Evolutionary conservation across 2,113 vertebrate species (phyloP), one percentile per base, ranked within the genome.

Genomic region (Nymphicus hollandicus): DNA sequence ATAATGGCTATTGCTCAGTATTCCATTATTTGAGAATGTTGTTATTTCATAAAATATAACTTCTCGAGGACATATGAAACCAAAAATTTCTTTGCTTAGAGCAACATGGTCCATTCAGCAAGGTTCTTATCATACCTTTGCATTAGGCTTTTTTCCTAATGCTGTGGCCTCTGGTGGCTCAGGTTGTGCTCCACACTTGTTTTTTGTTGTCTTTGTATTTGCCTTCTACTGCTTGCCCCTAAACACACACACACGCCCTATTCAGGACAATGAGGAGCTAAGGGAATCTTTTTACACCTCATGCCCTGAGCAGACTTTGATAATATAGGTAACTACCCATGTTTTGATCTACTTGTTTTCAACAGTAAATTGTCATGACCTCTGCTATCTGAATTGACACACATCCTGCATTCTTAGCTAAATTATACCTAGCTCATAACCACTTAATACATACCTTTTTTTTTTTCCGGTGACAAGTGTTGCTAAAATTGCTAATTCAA

Each of bases 401-500:
- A 72, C 43, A 76, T 43, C 29, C 52, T 83, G 27, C 5, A 7
- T 69, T 61, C 37, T 80, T 47, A 61, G 39, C 74, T 65, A 61
- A 79, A 56, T 60, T 80, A 85, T 14, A 72, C 41, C 52, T 56
- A 73, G 46, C 37, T 88, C 58, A 73, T 28, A 94, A 53, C 19
- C 3, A 1, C 71, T 90, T 37, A 72, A 89, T 11, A 82, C 8
- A 23, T 37, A 56, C 9, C 7, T 35, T 46, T 77, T 39, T 47
- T 3, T 18, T 33, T 66, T 60, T 86, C 44, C 35, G 37, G 80
- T 37, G 86, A 35, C n/a, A 78, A 84, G 50, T 13, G 7, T 15
- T 88, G 64, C n/a, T 88, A 50, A 90, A 88, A 72, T 80, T 82
- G 53, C 35, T 89, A 91, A 65, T 91, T 88, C 70, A 63, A 73